Base-by-base conservation (phyloP, 2,113 vertebrate genomes). In the Neolamprologus falcicula region DNA sequence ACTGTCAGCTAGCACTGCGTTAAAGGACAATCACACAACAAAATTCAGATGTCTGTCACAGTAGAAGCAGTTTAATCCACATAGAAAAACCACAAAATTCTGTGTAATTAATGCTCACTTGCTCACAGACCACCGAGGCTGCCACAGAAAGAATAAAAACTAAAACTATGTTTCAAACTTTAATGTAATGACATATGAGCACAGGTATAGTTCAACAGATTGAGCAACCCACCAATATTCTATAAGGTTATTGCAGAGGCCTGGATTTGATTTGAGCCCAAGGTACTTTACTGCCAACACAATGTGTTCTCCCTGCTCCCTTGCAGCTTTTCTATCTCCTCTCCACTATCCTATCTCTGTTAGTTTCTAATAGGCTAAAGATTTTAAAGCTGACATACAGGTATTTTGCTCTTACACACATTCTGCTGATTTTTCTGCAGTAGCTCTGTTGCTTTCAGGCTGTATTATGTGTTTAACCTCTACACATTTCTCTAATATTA, bases 401-500 rank as follows among this genome's bases (percentile, higher is more conserved):
- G 10, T 35, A 66, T 66, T 66, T 66, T 37, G 6, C 61, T n/a
- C 31, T 37, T 71, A 71, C 3, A 4, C 5, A 26, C 13, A 71
- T 16, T 42, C 13, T 71, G 37, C 35, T 26, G 37, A 42, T 26
- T 42, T 42, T 26, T 71, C 66, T 71, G 21, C 2, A 0, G 66
- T 24, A 26, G 13, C 0, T 9, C 7, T 9, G 37, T 42, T 71
- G 66, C n/a, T 42, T 42, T 71, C 66, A 71, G 35, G 21, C 13
- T 42, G 37, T 1, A 45, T 45, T 71, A 26, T 24, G 8, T 45
- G 0, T 71, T 24, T 71, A 16, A 45, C 8, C 1, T 45, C 66
- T 26, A 0, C 37, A 16, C 21, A 0, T 71, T 71, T 42, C 5
- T 1, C 21, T 26, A 37, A 66, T 35, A 71, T 71, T 71, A 42